Conservation (phyloP, 2,797 vertebrate genomes). For the Tokudaia tokunoshimensis region DNA sequence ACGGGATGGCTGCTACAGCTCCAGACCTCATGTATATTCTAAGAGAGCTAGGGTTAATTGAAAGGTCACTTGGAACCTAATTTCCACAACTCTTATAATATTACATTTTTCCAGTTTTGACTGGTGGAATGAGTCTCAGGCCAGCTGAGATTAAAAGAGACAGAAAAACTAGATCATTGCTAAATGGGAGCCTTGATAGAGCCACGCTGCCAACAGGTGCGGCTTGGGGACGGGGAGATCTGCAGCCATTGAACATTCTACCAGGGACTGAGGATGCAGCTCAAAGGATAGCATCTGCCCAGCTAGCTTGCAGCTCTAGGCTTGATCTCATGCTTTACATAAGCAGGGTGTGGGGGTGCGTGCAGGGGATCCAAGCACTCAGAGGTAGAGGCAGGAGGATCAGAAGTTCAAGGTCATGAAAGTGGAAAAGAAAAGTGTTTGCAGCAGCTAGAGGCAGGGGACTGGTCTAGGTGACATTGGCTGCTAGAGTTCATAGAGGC, state of each 20-base stretch:
- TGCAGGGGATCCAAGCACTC: background rate
- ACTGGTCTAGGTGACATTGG: background rate
- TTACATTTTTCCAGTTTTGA: background rate
- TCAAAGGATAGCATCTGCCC: background rate
- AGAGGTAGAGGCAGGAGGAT: background rate
- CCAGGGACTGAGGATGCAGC: background rate
- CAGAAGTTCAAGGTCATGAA: background rate
- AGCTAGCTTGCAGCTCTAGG: background rate
- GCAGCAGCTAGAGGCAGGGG: background rate
- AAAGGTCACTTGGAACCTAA: background rate
- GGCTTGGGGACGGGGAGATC: no score
- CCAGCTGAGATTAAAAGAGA: background rate
- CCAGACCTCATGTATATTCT: background rate
- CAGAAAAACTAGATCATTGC: background rate
- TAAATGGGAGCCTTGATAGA: background rate
- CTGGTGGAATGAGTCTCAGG: background rate
- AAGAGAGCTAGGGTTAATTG: background rate
- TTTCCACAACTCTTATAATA: background rate
- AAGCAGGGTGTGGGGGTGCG: background rate
- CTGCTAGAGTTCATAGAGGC: background rate
- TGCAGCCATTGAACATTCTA: background rate
- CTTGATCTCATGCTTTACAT: no score
- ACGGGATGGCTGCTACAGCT: background rate
- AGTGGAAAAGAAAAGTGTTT: background rate
- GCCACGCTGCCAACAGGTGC: no score